phyloP scores from a whole-genome alignment of 2,797 vertebrate species.

The Betta splendens region DNA sequence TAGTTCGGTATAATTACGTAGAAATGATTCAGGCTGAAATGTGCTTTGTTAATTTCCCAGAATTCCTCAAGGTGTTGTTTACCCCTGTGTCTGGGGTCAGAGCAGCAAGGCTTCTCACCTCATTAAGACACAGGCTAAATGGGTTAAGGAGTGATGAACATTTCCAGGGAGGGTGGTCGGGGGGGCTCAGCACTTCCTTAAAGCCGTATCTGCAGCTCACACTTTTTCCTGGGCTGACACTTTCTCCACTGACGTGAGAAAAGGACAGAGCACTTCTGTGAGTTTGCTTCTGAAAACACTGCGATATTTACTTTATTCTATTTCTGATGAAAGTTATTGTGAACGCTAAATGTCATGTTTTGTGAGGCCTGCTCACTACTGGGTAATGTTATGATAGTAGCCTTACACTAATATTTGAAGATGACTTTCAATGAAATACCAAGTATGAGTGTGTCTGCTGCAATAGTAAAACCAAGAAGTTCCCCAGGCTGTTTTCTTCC shows the following conservation, averaged over 20 bases:
- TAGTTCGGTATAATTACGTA: constrained; percentile 44
- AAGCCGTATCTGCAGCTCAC: constrained; percentile 63
- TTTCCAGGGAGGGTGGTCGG: constrained; percentile 66
- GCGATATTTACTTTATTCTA: constrained; percentile 12
- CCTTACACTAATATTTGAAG: background rate
- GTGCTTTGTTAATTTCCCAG: constrained; percentile 53
- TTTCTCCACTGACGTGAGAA: constrained; percentile 38
- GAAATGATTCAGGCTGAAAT: constrained; percentile 55
- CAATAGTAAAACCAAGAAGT: background rate
- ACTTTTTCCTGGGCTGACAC: constrained; percentile 72
- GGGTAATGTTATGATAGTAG: background rate
- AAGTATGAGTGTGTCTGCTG: background rate
- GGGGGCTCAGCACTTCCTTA: constrained; percentile 66
- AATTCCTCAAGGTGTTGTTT: constrained; percentile 60
- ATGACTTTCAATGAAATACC: background rate
- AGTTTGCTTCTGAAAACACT: constrained; percentile 30
- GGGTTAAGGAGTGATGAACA: constrained; percentile 54
- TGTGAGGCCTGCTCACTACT: background rate
- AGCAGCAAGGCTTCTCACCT: constrained; percentile 55
- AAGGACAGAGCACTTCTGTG: constrained; percentile 34
- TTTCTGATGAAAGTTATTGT: background rate
- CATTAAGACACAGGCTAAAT: constrained; percentile 58
- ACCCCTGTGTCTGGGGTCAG: constrained; percentile 49
- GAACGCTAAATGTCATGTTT: constrained; percentile 3
- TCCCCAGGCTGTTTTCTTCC: too few species aligned